phyloP scores from a whole-genome alignment of 2,797 vertebrate species.

The Anas georgica region DNA sequence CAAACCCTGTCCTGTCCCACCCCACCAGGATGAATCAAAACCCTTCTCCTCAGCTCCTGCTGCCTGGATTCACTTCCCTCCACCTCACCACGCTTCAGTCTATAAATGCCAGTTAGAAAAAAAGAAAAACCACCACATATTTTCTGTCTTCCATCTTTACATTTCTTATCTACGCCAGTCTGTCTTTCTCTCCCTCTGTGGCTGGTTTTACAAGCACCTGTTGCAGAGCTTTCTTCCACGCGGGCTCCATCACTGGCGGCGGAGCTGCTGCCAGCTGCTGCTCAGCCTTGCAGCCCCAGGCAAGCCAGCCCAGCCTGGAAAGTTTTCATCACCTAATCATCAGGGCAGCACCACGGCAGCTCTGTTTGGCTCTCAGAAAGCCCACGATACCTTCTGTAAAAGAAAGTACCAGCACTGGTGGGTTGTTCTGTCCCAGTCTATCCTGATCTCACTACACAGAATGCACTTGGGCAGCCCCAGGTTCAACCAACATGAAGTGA shows the following conservation, averaged over 20 bases:
- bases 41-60: background rate
- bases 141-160: background rate
- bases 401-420: background rate
- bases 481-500: background rate
- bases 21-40: background rate
- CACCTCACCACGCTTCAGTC: background rate
- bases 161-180: background rate
- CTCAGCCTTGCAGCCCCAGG: fast-evolving
- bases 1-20: background rate
- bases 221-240: background rate
- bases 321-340: fast-evolving
- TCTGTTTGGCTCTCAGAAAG: background rate
- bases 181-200: background rate
- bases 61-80: constrained; percentile 6
- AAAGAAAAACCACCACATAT: background rate
- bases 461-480: background rate
- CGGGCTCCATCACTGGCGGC: background rate
- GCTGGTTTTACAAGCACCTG: constrained; percentile 17
- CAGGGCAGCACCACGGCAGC: background rate
- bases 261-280: background rate
- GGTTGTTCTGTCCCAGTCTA: background rate
- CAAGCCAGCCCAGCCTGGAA: background rate
- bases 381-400: background rate
- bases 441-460: background rate
- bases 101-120: background rate